phyloP scores from a whole-genome alignment of 2,888 invertebrate species.

The Caenorhabditis sinica region DNA sequence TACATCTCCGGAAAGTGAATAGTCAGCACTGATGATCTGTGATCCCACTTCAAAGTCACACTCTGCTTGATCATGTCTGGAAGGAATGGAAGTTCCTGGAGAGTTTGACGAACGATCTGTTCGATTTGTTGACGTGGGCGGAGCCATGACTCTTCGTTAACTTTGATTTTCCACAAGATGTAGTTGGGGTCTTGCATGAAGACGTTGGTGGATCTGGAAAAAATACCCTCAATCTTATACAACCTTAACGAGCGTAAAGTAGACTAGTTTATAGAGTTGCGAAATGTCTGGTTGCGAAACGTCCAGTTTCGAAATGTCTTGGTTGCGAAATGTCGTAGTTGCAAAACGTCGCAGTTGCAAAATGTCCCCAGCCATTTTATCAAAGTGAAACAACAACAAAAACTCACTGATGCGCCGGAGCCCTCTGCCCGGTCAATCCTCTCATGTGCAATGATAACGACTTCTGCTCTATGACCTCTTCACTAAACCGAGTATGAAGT shows the following conservation, averaged over 20 bases:
- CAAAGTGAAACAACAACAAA: no score
- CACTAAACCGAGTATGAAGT: neutral
- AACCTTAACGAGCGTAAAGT: no score
- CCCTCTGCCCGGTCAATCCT: neutral
- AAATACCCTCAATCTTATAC: no score
- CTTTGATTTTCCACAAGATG: neutral
- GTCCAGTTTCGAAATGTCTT: no score
- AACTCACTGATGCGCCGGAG: neutral
- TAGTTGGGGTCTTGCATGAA: neutral
- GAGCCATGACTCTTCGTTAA: neutral
- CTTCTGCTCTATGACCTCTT: neutral
- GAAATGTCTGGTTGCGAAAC: no score
- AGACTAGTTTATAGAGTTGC: no score
- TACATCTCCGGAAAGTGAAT: conserved; percentile 34
- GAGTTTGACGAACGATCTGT: neutral
- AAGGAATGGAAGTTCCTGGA: neutral
- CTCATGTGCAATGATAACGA: neutral
- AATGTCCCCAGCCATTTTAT: no score
- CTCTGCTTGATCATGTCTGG: neutral
- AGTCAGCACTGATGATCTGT: neutral
- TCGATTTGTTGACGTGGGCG: neutral
- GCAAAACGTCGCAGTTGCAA: no score
- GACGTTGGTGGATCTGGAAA: neutral
- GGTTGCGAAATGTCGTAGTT: no score
- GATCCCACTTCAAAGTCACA: neutral